Evolutionary conservation across 64 coral and sea anemone genomes (phyloP).

Genomic region (Montipora efflorescens): DNA sequence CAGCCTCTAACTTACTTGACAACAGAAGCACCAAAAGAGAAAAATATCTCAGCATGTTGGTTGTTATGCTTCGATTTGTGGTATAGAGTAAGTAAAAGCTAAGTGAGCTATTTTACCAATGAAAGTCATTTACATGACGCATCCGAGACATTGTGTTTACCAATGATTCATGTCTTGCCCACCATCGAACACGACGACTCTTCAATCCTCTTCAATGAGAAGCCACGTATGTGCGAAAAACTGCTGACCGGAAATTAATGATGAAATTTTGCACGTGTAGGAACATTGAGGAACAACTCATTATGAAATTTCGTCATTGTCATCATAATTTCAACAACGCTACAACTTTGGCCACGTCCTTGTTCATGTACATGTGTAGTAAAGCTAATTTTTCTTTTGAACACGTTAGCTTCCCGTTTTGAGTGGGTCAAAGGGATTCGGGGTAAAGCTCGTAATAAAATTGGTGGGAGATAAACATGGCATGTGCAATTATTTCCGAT

Average conservation of each 20-base stretch:
- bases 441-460: too few relatives aligned
- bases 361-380: too few relatives aligned
- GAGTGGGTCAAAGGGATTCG: too few relatives aligned
- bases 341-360: not conserved
- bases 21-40: not conserved
- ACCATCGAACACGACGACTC: too few relatives aligned
- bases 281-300: not conserved
- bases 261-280: conserved; percentile 5
- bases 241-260: conserved; percentile 34
- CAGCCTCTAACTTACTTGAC: not conserved
- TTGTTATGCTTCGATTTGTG: not conserved
- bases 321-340: not conserved
- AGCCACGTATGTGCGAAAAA: conserved; percentile 34
- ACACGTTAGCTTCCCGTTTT: too few relatives aligned
- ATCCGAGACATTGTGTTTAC: too few relatives aligned
- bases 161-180: too few relatives aligned
- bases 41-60: conserved; percentile 11
- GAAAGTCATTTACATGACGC: not conserved
- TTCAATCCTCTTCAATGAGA: not conserved
- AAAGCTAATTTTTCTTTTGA: too few relatives aligned
- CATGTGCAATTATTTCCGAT: too few relatives aligned
- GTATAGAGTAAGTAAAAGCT: not conserved
- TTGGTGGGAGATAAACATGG: too few relatives aligned
- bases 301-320: not conserved
- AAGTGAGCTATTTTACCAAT: not conserved